These are phyloP conservation scores for Caenorhabditis virilis DNA, from an alignment of 2,888 invertebrate genomes.

Conservation along the genomic window DNA sequence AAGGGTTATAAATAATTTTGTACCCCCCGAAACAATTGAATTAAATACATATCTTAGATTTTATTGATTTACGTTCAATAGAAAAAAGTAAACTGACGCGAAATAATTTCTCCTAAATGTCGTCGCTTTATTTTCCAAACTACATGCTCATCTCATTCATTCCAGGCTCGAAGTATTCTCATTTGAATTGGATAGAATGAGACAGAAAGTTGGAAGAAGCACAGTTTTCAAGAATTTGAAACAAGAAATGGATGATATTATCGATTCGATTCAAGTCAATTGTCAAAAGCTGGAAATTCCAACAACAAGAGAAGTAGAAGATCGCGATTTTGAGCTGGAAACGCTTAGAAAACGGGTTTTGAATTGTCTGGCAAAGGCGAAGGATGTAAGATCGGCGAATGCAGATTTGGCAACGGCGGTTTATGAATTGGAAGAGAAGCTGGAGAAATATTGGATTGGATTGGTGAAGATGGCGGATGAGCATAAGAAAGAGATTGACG, in stretches of 20 bases:
- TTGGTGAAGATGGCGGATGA: neutral
- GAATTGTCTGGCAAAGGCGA: constrained; percentile 12
- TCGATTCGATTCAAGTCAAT: constrained; percentile 14
- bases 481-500: neutral
- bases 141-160: too few relatives aligned
- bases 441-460: constrained; percentile 25
- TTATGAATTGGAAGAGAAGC: constrained; percentile 23
- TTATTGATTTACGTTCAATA: too few relatives aligned
- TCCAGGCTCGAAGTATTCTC: constrained; percentile 16
- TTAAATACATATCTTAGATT: too few relatives aligned
- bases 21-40: too few relatives aligned
- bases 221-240: constrained; percentile 8
- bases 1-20: too few relatives aligned
- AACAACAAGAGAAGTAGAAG: constrained; percentile 1
- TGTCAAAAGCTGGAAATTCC: constrained; percentile 6
- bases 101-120: too few relatives aligned
- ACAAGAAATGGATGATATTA: constrained; percentile 16
- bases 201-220: constrained; percentile 8
- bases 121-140: too few relatives aligned
- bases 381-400: constrained; percentile 15
- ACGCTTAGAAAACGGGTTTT: constrained; percentile 13
- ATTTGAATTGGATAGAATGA: constrained; percentile 20
- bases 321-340: constrained; percentile 13
- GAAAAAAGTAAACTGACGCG: too few relatives aligned
- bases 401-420: constrained; percentile 26